Evolutionary conservation across 2,113 vertebrate genomes (phyloP), one percentile per base, ranked within the genome.

Genomic region (Lamprotornis superbus): DNA sequence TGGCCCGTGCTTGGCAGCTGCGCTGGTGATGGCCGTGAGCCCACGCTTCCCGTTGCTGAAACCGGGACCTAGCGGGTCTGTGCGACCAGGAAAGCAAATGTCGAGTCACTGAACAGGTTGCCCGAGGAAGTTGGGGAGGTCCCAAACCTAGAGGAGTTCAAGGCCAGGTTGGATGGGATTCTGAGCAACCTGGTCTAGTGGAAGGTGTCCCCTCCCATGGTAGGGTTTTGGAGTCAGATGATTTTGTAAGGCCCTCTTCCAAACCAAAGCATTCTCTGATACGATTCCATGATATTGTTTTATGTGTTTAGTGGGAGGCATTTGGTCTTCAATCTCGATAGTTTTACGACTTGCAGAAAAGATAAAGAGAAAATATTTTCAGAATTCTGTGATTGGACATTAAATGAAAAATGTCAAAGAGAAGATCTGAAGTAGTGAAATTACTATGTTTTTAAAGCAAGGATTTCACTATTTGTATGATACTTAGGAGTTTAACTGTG

Each of bases 11-110:
- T 40, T 8, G 2, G 22, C 47, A 18, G 39, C 44, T 23, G 46
- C 30, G 0, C 7, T 7, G 39, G 13, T 3, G 63, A 0, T 12
- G 8, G 33, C 63, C 11, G 5, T 5, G 30, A 64, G 8, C 14
- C 10, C 7, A 0, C 15, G 6, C 15, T 5, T 12, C 8, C 3
- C 19, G 33, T 2, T 1, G 5, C 33, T 14, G 10, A 2, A 5
- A 3, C 2, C 22, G 24, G 28, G 11, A 10, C 15, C 17, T 24
- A 12, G 47, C 8, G 10, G 2, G 15, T 5, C 18, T n/a, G 20
- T 4, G 42, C 7, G 3, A 23, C 12, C n/a, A 1, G 60, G 14
- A 44, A 1, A 9, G 27, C 40, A 4, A 17, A 3, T 9, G 21
- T 18, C n/a, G 53, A 30, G 69, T 53, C 55, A 3, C 24, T 60